Conservation (phyloP, 2,888 invertebrate species). For the Bedellia somnulentella region DNA sequence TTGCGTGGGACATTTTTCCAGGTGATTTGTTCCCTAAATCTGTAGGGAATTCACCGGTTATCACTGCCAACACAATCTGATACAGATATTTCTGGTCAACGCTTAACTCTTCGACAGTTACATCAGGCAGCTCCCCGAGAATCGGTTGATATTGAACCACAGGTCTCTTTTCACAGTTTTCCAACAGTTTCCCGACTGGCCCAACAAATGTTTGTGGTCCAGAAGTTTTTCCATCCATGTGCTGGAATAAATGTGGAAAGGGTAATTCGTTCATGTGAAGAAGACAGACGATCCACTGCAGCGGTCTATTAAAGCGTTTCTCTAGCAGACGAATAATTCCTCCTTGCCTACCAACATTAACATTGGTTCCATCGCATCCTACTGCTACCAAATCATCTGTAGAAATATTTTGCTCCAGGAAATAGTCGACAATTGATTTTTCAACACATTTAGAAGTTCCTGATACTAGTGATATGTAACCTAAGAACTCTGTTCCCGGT, state of each 20-base stretch:
- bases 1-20: too few species aligned
- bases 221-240: background rate
- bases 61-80: too few species aligned
- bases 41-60: too few species aligned
- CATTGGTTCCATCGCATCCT: constrained; percentile 13
- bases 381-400: constrained; percentile 9
- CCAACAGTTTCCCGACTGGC: too few species aligned
- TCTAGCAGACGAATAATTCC: constrained; percentile 12
- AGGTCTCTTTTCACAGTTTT: too few species aligned
- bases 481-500: constrained; percentile 9
- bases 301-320: constrained; percentile 10
- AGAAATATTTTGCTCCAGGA: constrained; percentile 4
- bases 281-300: constrained; percentile 14
- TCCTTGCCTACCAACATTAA: constrained; percentile 10
- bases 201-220: too few species aligned
- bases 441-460: constrained; percentile 3
- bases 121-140: too few species aligned
- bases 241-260: background rate
- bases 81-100: too few species aligned
- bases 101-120: too few species aligned
- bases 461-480: constrained; percentile 3
- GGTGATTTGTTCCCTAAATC: too few species aligned
- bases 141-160: too few species aligned
- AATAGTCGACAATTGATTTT: constrained; percentile 1
- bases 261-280: too few species aligned